Base-by-base conservation (phyloP, 2,797 vertebrate species). In the Labroides dimidiatus region DNA sequence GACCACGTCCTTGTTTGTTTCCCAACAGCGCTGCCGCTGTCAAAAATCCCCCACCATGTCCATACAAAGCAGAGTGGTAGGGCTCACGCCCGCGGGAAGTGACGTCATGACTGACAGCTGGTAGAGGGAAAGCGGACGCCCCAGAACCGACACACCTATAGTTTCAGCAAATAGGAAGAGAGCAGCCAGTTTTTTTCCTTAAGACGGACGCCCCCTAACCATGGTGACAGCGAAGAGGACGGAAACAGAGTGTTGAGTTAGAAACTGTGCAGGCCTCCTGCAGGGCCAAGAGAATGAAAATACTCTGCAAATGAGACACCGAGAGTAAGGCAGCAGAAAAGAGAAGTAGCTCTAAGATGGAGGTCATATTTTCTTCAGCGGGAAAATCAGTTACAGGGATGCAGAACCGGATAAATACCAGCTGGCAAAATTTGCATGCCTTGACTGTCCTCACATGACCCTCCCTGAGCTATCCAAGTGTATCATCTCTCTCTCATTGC, bases 61-160 rank as follows among this genome's bases (percentile, higher is more conserved):
- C 87, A 88, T 78, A 81, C 87, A 87, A 78, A 77, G 84, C 82
- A 37, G 78, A 71, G 66, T 78, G 70, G 51, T 47, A 60, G 72
- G 61, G 78, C 68, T 75, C 74, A 80, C 83, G 78, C 87, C 81
- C 83, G 67, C 80, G 30, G 92, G 93, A 93, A 76, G 84, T 90
- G 85, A 86, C 84, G 6, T 80, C 82, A 80, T 57, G 80, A 84
- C 43, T 62, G 85, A 81, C 84, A 76, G 63, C 73, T 50, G 63
- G 63, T 10, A 17, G 37, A 1, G 39, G 15, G 16, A 24, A 42
- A 36, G 33, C 72, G 21, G 73, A 60, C 84, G 42, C 73, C 80
- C 87, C 80, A 9, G 12, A 1, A 39, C 50, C 3, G 92, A 94
- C 94, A 95, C 94, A 94, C 94, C 94, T 91, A 92, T 88, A 52